Evolutionary conservation across 1,140 invertebrate genomes (phyloP).

Genomic region (Rhagoletis zephyria): DNA sequence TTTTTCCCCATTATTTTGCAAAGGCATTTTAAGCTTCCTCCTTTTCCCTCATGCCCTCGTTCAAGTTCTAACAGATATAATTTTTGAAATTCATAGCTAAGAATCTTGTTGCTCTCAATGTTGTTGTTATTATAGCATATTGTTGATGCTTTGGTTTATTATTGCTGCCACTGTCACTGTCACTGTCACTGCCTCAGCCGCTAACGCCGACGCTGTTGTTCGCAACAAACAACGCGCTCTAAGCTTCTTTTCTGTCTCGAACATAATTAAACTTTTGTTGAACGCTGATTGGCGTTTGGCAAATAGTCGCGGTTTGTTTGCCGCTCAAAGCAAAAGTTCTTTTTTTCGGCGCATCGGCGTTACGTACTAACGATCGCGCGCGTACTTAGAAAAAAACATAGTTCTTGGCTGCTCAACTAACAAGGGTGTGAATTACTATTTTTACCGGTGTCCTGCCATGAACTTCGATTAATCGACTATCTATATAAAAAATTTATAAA

Average conservation of each 20-base stretch:
- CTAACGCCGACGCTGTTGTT: neutral
- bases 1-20: neutral
- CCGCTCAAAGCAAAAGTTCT: constrained; percentile 41
- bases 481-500: neutral
- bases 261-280: constrained; percentile 33
- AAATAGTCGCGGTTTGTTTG: constrained; percentile 51
- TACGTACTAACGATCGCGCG: neutral
- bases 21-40: neutral
- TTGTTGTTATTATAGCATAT: neutral
- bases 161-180: neutral
- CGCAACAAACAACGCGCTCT: constrained; percentile 15
- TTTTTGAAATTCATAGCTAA: constrained; percentile 16
- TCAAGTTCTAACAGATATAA: neutral
- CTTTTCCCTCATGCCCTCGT: neutral
- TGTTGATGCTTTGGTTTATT: neutral
- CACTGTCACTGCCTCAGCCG: neutral
- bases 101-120: neutral
- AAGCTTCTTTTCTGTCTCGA: constrained; percentile 23
- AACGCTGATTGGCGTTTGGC: constrained; percentile 3
- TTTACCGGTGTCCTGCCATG: neutral
- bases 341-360: constrained; percentile 36
- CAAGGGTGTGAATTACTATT: neutral
- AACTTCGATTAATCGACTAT: neutral
- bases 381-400: neutral
- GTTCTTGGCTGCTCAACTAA: neutral